Conservation (phyloP, 2,797 vertebrate species). For the Manis javanica region DNA sequence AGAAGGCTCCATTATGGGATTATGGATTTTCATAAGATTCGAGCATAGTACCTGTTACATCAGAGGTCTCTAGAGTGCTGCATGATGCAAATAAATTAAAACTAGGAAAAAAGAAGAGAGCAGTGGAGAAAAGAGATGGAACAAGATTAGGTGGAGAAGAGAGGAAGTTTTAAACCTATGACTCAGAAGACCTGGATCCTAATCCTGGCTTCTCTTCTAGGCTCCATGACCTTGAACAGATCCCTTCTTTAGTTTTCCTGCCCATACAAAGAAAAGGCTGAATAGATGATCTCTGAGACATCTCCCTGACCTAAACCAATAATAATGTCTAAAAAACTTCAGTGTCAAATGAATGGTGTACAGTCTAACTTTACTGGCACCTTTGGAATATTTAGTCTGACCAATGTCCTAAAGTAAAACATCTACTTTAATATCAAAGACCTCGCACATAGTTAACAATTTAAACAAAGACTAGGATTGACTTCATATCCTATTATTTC, state of each 20-base stretch:
- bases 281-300: neutral
- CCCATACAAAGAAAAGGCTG: neutral
- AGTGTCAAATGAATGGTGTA: neutral
- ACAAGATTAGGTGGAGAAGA: neutral
- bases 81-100: neutral
- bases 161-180: neutral
- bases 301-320: neutral
- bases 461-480: slow-evolving; percentile 55
- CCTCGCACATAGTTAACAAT: neutral
- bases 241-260: neutral
- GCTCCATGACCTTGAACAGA: neutral
- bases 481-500: neutral
- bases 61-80: neutral
- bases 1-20: neutral
- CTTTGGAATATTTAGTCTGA: slow-evolving; percentile 40
- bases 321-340: neutral
- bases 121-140: neutral
- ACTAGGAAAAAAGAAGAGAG: neutral
- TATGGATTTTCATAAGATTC: neutral
- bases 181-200: neutral
- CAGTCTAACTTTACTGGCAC: slow-evolving; percentile 23
- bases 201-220: neutral
- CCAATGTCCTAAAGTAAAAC: slow-evolving; percentile 28
- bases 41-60: neutral
- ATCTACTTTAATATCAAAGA: slow-evolving; percentile 8